These are phyloP conservation scores for Loxodonta africana DNA, from an alignment of 2,113 vertebrate genomes.

Conservation along the genomic window DNA sequence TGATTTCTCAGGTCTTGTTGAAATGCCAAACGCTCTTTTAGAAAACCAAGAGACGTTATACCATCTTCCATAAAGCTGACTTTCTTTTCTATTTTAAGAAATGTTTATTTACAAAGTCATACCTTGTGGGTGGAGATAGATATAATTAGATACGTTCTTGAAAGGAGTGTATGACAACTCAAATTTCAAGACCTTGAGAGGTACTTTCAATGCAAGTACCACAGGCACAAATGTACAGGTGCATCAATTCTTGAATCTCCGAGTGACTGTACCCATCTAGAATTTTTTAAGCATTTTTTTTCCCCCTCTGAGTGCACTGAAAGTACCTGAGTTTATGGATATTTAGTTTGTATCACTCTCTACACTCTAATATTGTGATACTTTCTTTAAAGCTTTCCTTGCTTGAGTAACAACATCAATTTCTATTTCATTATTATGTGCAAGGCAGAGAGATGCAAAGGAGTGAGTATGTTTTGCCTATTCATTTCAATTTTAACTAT, in stretches of 20 bases:
- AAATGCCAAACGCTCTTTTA: slow-evolving; percentile 57
- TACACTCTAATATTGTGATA: neutral
- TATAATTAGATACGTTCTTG: slow-evolving; percentile 40
- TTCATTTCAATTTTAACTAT: neutral
- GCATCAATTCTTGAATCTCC: neutral
- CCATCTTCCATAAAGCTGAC: slow-evolving; percentile 10
- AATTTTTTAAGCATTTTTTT: neutral
- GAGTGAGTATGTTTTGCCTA: neutral
- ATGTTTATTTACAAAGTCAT: slow-evolving; percentile 50
- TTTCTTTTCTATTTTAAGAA: slow-evolving; percentile 67
- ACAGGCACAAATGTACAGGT: neutral
- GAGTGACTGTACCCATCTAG: neutral
- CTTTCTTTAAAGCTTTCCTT: slow-evolving; percentile 32
- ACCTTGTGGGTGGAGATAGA: slow-evolving; percentile 48
- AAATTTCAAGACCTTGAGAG: slow-evolving; percentile 23
- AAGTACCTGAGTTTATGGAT: neutral
- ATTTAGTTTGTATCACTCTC: neutral
- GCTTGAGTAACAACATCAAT: neutral
- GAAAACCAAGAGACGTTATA: slow-evolving; percentile 46
- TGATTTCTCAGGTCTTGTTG: slow-evolving; percentile 42
- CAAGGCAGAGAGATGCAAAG: neutral
- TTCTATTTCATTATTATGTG: neutral
- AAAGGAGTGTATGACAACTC: slow-evolving; percentile 44
- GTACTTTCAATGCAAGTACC: slow-evolving; percentile 25
- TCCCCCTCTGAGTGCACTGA: neutral